Conservation (phyloP, 2,113 vertebrate species). For the Pygathrix nemaeus region DNA sequence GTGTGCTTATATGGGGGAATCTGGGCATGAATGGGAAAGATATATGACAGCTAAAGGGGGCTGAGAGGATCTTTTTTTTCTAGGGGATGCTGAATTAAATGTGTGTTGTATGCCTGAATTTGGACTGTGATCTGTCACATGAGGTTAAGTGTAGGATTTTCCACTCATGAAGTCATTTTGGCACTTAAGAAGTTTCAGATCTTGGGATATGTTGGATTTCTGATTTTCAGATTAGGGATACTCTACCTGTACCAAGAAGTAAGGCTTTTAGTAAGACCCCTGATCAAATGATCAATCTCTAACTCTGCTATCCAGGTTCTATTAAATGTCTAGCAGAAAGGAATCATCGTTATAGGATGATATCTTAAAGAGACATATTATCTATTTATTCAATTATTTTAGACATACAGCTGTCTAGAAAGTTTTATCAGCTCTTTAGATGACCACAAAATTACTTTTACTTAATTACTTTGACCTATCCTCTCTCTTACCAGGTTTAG, state of each 20-base stretch:
- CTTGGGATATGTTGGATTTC: neutral
- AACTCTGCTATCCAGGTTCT: neutral
- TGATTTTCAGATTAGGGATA: neutral
- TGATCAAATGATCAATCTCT: neutral
- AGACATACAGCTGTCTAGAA: neutral
- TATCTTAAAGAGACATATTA: neutral
- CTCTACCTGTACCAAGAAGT: neutral
- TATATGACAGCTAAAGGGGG: neutral
- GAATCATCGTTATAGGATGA: neutral
- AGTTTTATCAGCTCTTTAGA: neutral
- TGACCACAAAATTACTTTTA: neutral
- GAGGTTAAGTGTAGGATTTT: neutral
- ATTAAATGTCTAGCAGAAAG: neutral
- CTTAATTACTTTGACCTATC: neutral
- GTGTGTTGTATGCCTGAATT: neutral
- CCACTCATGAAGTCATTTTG: neutral
- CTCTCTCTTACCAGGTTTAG: neutral
- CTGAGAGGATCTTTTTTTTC: neutral
- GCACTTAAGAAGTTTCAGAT: neutral
- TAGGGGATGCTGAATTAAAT: neutral
- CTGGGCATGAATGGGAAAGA: neutral
- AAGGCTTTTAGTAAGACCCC: neutral
- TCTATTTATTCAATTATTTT: neutral
- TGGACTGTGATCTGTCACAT: neutral
- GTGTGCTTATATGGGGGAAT: neutral